These are phyloP conservation scores for Cryptus armator DNA, from an alignment of 2,888 invertebrate species.

Conservation along the genomic window DNA sequence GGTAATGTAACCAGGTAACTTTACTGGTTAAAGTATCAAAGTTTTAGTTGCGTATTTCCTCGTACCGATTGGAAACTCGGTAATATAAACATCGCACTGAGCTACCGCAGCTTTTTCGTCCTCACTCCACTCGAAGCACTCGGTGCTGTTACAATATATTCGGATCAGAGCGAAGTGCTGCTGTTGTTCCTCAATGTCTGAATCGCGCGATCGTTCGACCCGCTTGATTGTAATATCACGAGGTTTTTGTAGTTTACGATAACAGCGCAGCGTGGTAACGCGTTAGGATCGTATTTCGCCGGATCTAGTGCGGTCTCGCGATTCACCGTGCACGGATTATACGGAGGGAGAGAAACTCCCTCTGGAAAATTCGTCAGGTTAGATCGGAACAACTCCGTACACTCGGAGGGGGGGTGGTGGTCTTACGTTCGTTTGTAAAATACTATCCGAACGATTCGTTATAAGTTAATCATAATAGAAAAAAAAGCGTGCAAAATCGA, in stretches of 20 bases:
- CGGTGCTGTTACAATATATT: background rate
- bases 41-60: background rate
- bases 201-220: background rate
- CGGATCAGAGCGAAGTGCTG: constrained; percentile 3
- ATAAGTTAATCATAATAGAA: no score
- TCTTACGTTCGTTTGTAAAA: background rate
- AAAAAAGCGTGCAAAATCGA: background rate
- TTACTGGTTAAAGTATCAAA: no score
- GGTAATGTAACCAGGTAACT: no score
- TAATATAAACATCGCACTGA: background rate
- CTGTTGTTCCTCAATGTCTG: constrained; percentile 32
- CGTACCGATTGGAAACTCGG: background rate
- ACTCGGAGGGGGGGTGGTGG: background rate
- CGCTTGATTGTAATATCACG: constrained; percentile 8
- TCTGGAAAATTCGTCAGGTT: constrained; percentile 63
- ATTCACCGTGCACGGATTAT: background rate
- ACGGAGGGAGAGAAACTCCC: constrained; percentile 15
- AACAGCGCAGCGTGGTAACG: background rate
- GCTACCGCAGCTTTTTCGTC: background rate
- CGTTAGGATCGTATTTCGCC: background rate
- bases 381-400: constrained; percentile 49
- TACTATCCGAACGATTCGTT: background rate
- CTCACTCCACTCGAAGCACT: background rate
- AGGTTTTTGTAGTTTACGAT: constrained; percentile 19
- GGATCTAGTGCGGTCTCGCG: background rate